Conservation (phyloP, 2,797 vertebrate species). For the Rhabdophis nuchalis region DNA sequence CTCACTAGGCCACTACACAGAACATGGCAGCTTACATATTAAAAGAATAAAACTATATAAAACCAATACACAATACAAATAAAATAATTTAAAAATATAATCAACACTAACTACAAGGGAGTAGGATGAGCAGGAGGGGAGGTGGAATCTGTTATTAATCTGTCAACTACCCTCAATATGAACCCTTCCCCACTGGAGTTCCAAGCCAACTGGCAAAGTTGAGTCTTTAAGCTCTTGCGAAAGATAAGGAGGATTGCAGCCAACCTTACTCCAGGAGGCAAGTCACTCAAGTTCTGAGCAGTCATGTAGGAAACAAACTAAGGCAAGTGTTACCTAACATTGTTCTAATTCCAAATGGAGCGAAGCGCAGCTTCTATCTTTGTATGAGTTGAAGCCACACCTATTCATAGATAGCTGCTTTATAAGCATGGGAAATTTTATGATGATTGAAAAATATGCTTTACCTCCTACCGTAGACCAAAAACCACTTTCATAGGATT, state of each 20-base stretch:
- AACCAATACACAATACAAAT: not conserved
- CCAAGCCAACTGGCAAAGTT: not conserved
- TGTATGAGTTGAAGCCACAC: not conserved
- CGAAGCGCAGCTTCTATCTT: not conserved
- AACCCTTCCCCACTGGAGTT: not conserved
- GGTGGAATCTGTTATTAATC: not conserved
- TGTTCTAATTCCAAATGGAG: not conserved
- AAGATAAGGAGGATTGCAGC: not conserved
- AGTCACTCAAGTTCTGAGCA: not conserved
- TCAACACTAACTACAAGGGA: not conserved
- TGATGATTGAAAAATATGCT: not conserved
- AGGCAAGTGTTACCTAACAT: not conserved
- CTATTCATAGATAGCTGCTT: not conserved
- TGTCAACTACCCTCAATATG: not conserved
- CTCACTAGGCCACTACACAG: not conserved
- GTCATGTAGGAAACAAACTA: not conserved
- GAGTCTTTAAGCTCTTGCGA: not conserved
- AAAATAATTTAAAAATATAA: not conserved
- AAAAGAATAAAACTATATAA: not conserved
- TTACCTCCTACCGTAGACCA: not conserved
- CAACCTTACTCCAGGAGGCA: not conserved
- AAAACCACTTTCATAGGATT: not conserved
- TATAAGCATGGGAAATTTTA: not conserved
- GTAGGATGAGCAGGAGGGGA: not conserved
- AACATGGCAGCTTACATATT: not conserved